These are phyloP conservation scores for Penaeus monodon DNA, from an alignment of 2,888 invertebrate genomes.

Conservation along the genomic window DNA sequence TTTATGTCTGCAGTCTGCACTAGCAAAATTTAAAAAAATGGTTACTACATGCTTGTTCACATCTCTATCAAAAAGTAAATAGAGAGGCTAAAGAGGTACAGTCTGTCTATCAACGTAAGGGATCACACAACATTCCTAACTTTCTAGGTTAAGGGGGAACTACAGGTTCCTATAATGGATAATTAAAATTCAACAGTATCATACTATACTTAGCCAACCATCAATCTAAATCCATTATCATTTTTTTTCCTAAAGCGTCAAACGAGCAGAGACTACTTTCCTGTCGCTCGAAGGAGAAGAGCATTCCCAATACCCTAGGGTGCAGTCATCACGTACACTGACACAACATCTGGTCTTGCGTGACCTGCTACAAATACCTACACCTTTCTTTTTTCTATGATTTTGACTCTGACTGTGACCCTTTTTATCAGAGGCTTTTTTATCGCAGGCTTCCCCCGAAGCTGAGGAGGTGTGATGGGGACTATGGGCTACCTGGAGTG, in stretches of 20 bases:
- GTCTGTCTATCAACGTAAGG: too few relatives aligned
- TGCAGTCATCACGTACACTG: constrained; percentile 31
- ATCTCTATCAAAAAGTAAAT: too few relatives aligned
- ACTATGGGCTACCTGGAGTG: constrained; percentile 70
- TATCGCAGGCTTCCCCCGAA: constrained; percentile 36
- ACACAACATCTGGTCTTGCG: constrained; percentile 35
- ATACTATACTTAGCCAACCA: constrained; percentile 21
- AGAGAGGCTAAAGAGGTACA: background rate
- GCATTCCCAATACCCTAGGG: constrained; percentile 36
- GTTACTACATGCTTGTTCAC: too few relatives aligned
- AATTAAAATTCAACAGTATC: background rate
- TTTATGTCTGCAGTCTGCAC: too few relatives aligned
- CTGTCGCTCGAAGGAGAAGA: constrained; percentile 29
- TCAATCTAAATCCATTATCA: constrained; percentile 1
- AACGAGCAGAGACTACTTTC: constrained; percentile 46
- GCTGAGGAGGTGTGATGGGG: constrained; percentile 62
- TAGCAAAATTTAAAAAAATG: too few relatives aligned
- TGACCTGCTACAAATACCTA: constrained; percentile 31
- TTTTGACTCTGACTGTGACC: constrained; percentile 35
- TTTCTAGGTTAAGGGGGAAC: constrained; percentile 14
- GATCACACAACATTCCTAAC: background rate
- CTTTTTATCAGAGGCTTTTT: constrained; percentile 38
- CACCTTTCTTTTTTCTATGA: constrained; percentile 72
- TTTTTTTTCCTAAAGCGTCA: constrained; percentile 5
- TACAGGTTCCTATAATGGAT: constrained; percentile 12